Evolutionary conservation across 2,888 invertebrate genomes (phyloP), one percentile per base, ranked within the genome.

Genomic region (Eilema depressum): DNA sequence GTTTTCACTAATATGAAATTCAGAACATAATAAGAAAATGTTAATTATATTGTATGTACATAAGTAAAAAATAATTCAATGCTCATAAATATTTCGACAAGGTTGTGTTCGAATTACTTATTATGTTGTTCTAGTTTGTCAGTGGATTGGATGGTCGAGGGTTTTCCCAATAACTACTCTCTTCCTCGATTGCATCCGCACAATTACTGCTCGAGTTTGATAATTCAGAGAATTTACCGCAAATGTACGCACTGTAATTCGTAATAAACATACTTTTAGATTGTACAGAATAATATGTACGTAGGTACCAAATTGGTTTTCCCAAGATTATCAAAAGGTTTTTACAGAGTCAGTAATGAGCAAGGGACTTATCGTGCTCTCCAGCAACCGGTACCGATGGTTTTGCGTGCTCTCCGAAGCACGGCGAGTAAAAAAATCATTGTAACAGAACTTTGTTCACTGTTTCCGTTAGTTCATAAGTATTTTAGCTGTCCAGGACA

Each of bases 111-210:
- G 47, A 17, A 47, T 47, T 47, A 7, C 20, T 47, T 47, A 10
- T 10, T 33, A 5, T 47, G 47, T 47, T 53, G 57, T 26, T 59
- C 26, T 14, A 26, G 23, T 59, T 26, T 26, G 25, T 59, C 12
- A 25, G 57, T 59, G 2, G 53, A 63, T 56, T 37, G 57, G 26
- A 37, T 65, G 67, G 71, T 65, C 67, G 28, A 60, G 61, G 47
- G 57, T 73, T 76, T 75, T 64, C 74, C 20, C 56, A 28, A n/a
- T 76, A 74, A 75, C 67, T 73, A 26, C 25, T 28, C 25, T 66
- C 60, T 71, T 79, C 70, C 77, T 62, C 60, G 23, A 20, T n/a
- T n/a, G 33, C 47, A 65, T 68, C 68, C 68, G 60, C 12, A 59
- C 37, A 66, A 57, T 66, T 59, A 66, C 37, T 47, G n/a, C 28